Conservation (phyloP, 2,113 vertebrate genomes). For the Melierax canorus region DNA sequence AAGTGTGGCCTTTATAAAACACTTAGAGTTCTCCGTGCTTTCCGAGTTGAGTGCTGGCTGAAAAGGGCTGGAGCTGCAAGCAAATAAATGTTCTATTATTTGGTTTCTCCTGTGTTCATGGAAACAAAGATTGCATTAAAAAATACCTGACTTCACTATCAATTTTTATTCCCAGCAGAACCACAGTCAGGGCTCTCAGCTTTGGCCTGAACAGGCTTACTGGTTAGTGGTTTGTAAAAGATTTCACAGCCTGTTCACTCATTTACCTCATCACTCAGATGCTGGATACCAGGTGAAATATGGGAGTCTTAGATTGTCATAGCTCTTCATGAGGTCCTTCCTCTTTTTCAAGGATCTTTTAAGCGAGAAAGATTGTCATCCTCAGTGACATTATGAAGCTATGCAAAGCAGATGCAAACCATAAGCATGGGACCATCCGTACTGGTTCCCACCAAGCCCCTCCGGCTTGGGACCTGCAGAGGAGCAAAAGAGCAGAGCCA, state of each 20-base stretch:
- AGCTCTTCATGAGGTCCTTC: no score
- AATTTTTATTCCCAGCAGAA: background rate
- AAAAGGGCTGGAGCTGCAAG: background rate
- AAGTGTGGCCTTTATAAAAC: background rate
- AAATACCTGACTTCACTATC: background rate
- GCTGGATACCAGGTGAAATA: fast-evolving
- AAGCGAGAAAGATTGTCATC: no score
- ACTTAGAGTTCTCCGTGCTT: background rate
- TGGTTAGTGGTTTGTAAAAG: background rate
- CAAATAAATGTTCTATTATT: background rate
- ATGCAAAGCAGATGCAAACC: background rate
- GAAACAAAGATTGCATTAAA: background rate
- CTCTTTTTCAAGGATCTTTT: background rate
- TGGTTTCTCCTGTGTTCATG: background rate
- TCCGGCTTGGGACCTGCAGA: background rate
- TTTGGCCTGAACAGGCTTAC: background rate
- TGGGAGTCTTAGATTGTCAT: fast-evolving
- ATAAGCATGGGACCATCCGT: fast-evolving
- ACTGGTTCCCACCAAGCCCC: background rate
- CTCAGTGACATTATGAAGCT: background rate
- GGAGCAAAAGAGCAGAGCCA: background rate
- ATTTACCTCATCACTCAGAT: background rate
- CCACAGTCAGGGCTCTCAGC: background rate
- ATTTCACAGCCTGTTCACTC: background rate
- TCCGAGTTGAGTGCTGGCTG: background rate